Evolutionary conservation across 2,888 invertebrate genomes (phyloP).

Genomic region (Lithophane socia): DNA sequence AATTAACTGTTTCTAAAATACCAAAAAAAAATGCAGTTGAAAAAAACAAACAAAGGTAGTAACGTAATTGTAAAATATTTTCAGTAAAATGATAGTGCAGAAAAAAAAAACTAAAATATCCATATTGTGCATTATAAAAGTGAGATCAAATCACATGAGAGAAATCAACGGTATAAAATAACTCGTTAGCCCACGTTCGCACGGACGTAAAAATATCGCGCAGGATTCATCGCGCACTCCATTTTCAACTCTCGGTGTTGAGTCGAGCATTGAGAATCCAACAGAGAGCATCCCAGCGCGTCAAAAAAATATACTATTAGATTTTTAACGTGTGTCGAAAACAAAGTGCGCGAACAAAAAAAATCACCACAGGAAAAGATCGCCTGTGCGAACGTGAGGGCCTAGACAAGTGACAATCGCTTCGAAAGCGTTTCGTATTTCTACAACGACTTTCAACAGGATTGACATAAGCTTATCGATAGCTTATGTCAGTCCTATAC

Average conservation of each 20-base stretch:
- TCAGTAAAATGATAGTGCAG: conserved; percentile 18
- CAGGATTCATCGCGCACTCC: neutral
- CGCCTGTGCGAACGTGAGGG: no score
- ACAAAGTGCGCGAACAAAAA: no score
- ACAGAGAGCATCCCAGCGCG: no score
- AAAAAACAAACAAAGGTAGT: neutral
- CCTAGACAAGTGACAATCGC: no score
- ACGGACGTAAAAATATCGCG: neutral
- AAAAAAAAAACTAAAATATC: neutral
- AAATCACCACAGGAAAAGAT: no score
- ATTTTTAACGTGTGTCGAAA: no score
- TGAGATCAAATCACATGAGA: conserved; percentile 19
- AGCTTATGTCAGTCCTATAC: no score
- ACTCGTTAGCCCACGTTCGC: neutral
- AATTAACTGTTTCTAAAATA: neutral
- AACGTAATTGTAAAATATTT: neutral
- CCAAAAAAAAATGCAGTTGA: neutral
- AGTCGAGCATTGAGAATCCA: no score
- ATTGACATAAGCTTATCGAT: no score
- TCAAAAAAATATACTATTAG: no score
- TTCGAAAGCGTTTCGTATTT: no score
- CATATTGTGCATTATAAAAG: conserved; percentile 58
- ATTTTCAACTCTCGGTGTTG: neutral
- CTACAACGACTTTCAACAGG: no score
- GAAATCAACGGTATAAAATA: conserved; percentile 31